Evolutionary conservation across 2,113 vertebrate species (phyloP).

Genomic region (Nothobranchius furzeri): DNA sequence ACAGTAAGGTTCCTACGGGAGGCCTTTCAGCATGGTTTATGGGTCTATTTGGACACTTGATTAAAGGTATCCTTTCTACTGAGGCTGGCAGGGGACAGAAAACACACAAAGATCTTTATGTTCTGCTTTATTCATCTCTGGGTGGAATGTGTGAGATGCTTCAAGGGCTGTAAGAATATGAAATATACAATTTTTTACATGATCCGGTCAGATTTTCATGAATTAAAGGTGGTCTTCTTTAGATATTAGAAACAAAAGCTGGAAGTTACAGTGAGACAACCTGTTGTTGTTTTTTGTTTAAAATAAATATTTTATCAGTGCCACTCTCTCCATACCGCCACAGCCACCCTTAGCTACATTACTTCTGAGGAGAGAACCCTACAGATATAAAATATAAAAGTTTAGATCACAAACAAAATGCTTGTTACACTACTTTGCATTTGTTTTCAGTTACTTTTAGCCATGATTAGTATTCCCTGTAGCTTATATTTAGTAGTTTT

Average conservation of each 20-base stretch:
- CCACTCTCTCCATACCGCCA: too few relatives aligned
- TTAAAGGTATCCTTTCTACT: conserved; percentile 52
- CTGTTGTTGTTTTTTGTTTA: not conserved
- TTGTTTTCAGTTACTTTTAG: too few relatives aligned
- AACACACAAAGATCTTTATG: conserved; percentile 27
- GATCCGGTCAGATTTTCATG: too few relatives aligned
- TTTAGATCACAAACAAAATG: too few relatives aligned
- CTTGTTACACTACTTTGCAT: too few relatives aligned
- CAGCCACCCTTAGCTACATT: too few relatives aligned
- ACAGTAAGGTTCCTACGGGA: conserved; percentile 54
- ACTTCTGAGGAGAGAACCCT: too few relatives aligned
- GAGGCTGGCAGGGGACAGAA: conserved; percentile 29
- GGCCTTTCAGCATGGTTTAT: conserved; percentile 66
- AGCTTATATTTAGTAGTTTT: too few relatives aligned
- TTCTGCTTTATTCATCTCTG: conserved; percentile 27
- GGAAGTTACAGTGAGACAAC: conserved; percentile 5
- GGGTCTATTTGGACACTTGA: conserved; percentile 67
- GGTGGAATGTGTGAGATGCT: not conserved
- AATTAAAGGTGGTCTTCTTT: not conserved
- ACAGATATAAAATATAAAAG: too few relatives aligned
- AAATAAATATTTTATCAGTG: too few relatives aligned
- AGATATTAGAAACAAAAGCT: conserved; percentile 5
- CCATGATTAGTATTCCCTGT: too few relatives aligned
- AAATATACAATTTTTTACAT: conserved; percentile 22
- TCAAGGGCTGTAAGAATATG: conserved; percentile 27